Evolutionary conservation across 2,888 invertebrate species (phyloP).

Genomic region (Netelia inedita): DNA sequence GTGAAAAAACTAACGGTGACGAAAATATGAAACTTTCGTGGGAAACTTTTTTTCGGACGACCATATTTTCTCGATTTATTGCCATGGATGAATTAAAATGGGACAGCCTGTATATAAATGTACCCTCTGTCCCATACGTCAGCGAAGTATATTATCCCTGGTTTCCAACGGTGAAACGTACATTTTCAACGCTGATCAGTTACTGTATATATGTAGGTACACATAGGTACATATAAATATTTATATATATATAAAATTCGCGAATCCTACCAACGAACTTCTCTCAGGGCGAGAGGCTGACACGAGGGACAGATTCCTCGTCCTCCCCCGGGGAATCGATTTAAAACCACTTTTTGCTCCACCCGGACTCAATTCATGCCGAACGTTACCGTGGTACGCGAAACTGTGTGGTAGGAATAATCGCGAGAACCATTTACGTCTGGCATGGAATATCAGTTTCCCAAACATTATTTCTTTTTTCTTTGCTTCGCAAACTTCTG

Average conservation of each 20-base stretch:
- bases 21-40: neutral
- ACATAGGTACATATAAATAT: neutral
- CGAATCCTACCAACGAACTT: constrained; percentile 20
- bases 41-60: too few species aligned
- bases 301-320: constrained; percentile 27
- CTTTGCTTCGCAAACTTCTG: too few species aligned
- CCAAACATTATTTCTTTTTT: constrained; percentile 10
- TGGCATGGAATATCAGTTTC: constrained; percentile 27
- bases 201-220: constrained; percentile 4
- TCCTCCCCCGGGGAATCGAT: constrained; percentile 36
- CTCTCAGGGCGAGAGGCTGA: constrained; percentile 25
- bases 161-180: constrained; percentile 40
- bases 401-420: constrained; percentile 6
- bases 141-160: constrained; percentile 49
- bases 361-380: constrained; percentile 6
- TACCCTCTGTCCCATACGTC: neutral
- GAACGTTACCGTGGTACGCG: neutral
- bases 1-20: neutral
- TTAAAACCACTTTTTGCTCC: constrained; percentile 32
- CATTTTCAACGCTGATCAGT: constrained; percentile 35
- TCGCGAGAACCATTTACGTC: neutral
- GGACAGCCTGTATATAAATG: neutral
- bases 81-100: too few species aligned
- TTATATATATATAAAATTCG: constrained; percentile 14
- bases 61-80: too few species aligned